Evolutionary conservation across 2,888 invertebrate genomes (phyloP).

Genomic region (Lycocerus yunnanus): DNA sequence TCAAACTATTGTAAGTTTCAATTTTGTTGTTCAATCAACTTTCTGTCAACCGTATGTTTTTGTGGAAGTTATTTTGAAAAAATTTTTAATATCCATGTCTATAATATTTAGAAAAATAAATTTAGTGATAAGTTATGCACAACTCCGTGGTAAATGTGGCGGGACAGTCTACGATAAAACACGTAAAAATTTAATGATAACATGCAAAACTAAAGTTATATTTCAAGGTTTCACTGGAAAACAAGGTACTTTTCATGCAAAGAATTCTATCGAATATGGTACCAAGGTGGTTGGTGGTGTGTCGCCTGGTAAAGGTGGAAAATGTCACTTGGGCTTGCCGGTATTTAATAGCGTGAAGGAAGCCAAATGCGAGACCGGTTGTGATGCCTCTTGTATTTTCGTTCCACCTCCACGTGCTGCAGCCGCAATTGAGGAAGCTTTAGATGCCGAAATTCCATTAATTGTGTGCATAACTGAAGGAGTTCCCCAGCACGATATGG

Average conservation of each 20-base stretch:
- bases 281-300: slow-evolving; percentile 82
- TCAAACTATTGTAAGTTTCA: background rate
- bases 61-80: background rate
- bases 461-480: slow-evolving; percentile 63
- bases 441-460: slow-evolving; percentile 73
- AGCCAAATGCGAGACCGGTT: slow-evolving; percentile 69
- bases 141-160: background rate
- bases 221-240: slow-evolving; percentile 84
- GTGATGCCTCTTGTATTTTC: slow-evolving; percentile 76
- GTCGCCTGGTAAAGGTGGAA: slow-evolving; percentile 80
- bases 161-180: slow-evolving; percentile 31
- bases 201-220: slow-evolving; percentile 69
- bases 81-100: background rate
- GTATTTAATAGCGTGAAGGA: slow-evolving; percentile 59
- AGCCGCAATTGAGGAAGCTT: slow-evolving; percentile 72
- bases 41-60: background rate
- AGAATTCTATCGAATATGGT: slow-evolving; percentile 80
- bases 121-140: background rate
- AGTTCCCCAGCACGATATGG: slow-evolving; percentile 83
- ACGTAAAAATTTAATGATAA: slow-evolving; percentile 37
- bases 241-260: slow-evolving; percentile 70
- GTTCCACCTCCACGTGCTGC: slow-evolving; percentile 78
- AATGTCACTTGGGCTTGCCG: slow-evolving; percentile 77
- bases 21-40: background rate
- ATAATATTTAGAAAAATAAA: background rate